A percentile compares a stretch with the other conserved stretches of the same genome.
Conservation (phyloP, 1,140 invertebrate genomes). For the Neoseiulus cucumeris region DNA sequence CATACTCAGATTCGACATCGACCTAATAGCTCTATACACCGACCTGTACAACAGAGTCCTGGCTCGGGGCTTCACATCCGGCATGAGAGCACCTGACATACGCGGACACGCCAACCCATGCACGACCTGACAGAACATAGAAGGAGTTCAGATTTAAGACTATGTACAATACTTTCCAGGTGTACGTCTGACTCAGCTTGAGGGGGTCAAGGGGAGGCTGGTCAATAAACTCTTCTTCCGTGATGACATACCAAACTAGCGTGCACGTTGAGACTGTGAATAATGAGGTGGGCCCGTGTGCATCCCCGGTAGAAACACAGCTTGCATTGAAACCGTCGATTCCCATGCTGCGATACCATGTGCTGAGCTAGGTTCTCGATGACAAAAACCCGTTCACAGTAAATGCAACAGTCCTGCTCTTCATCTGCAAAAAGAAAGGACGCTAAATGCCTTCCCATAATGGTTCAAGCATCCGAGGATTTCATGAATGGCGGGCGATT, state of each 20-base stretch:
- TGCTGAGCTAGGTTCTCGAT: not conserved
- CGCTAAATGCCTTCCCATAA: not conserved
- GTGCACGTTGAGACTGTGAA: not conserved
- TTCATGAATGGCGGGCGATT: no score
- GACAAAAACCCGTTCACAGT: constrained; percentile 4
- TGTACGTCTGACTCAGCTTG: no score
- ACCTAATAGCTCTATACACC: no score
- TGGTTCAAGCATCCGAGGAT: not conserved
- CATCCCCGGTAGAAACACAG: constrained; percentile 4
- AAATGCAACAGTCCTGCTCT: not conserved
- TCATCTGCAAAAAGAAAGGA: not conserved
- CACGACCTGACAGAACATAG: not conserved
- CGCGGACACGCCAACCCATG: not conserved
- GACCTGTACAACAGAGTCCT: not conserved
- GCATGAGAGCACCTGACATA: constrained; percentile 1
- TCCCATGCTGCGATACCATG: not conserved
- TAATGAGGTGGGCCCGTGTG: not conserved
- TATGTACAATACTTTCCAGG: no score
- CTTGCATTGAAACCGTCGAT: constrained; percentile 3
- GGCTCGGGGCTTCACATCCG: not conserved
- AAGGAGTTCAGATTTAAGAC: no score
- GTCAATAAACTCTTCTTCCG: no score
- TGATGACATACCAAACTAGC: no score
- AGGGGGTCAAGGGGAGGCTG: no score
- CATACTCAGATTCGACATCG: no score